Base-by-base conservation (phyloP, 1,140 invertebrate genomes). In the Antheraea pernyi region DNA sequence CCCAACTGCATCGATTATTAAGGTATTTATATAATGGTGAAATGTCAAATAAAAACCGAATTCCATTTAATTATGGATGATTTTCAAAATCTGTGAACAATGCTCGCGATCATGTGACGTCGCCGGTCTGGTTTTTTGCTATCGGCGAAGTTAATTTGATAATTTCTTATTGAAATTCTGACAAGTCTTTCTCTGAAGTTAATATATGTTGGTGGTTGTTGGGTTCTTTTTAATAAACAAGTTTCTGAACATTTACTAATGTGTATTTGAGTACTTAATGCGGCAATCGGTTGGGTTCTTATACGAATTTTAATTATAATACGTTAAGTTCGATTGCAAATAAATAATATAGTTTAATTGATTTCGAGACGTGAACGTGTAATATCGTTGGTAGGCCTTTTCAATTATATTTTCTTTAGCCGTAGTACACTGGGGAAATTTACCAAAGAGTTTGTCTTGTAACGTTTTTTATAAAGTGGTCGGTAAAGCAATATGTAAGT, bases 1-100 rank as follows among this genome's bases (percentile, higher is more conserved):
- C 46, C 46, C 11, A 53, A 53, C 46, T 53, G 46, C 16, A 13
- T 53, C 46, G 46, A 53, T 53, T 79, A 85, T 79, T 67, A 74
- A 79, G 82, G 88, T 88, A 91, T 90, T 86, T 88, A 86, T 91
- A 89, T 85, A 78, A 88, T 84, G 73, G 76, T 79, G 83, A 86
- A 88, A 88, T 83, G 78, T 73, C 65, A 69, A 58, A 59, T 37
- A 91, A 91, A 89, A 91, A 91, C 73, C 77, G 74, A 79, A 91
- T 91, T 91, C 89, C 89, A 84, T 85, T 91, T 91, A 91, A 91
- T 91, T 91, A 91, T 89, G 88, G 84, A 85, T 84, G 87, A 88
- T 91, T 89, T 86, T 91, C 83, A 86, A 91, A 91, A 91, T 89
- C 88, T 89, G 88, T 89, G 87, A 91, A 91, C 88, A 91, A 91